Percentiles rank a stretch among this genome's conserved stretches.
Conservation (phyloP, 64 coral and sea anemone species). For the Stichodactyla mertensii region DNA sequence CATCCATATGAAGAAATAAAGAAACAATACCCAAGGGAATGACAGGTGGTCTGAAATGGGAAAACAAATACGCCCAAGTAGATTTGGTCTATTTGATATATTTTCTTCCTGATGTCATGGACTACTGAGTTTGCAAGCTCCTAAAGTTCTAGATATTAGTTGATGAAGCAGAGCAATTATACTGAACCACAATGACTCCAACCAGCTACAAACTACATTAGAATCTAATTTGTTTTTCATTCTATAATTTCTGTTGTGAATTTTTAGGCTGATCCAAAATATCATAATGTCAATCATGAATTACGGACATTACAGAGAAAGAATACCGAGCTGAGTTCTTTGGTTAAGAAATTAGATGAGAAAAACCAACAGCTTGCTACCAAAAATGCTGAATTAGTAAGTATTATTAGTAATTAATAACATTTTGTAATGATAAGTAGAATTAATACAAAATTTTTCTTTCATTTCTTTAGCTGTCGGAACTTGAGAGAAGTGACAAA, state of each 20-base stretch:
- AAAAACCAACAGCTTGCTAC: constrained; percentile 87
- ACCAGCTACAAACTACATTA: too few relatives aligned
- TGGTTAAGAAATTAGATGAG: constrained; percentile 87
- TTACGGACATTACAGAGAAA: constrained; percentile 62
- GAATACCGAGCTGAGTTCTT: constrained; percentile 80
- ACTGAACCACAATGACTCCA: too few relatives aligned
- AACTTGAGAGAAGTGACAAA: constrained; percentile 74
- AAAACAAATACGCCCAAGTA: too few relatives aligned
- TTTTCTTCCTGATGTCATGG: too few relatives aligned
- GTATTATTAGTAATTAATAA: neutral
- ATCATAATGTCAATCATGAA: constrained; percentile 25
- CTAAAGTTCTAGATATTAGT: too few relatives aligned
- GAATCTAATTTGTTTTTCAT: neutral
- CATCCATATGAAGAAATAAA: too few relatives aligned
- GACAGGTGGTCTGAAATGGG: too few relatives aligned
- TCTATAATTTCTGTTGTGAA: neutral
- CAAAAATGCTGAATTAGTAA: constrained; percentile 84
- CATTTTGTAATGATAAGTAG: neutral
- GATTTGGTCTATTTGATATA: too few relatives aligned
- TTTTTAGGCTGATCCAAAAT: constrained; percentile 43
- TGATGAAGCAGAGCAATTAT: too few relatives aligned
- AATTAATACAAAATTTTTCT: neutral
- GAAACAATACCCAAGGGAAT: too few relatives aligned
- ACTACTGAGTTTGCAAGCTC: too few relatives aligned
- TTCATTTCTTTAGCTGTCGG: constrained; percentile 44